phyloP scores from a whole-genome alignment of 2,113 vertebrate species.

The Tylochromis polylepis region DNA sequence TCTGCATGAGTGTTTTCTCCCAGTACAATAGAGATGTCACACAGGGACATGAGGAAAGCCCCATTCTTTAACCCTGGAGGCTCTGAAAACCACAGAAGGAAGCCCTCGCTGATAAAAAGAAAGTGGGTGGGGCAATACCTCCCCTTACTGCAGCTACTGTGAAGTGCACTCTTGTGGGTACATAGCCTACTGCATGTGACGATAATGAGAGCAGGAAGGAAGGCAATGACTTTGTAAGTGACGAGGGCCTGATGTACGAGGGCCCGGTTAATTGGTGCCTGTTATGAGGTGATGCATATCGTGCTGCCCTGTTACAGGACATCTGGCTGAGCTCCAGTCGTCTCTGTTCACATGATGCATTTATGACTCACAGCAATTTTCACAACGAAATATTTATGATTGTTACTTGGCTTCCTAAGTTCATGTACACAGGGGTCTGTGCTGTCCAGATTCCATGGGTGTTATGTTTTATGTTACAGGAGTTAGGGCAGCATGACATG shows the following conservation, averaged over 20 bases:
- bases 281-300: conserved; percentile 54
- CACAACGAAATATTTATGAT: conserved; percentile 63
- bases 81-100: conserved; percentile 48
- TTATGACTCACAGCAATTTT: conserved; percentile 64
- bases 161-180: conserved; percentile 27
- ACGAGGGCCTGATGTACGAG: conserved; percentile 57
- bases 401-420: conserved; percentile 38
- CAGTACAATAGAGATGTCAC: conserved; percentile 60
- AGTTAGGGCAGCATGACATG: neutral
- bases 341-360: conserved; percentile 40
- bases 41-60: conserved; percentile 36
- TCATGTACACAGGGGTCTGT: neutral
- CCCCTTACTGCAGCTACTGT: conserved; percentile 22
- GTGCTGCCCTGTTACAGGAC: conserved; percentile 20
- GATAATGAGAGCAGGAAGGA: conserved; percentile 56
- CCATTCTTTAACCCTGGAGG: conserved; percentile 26
- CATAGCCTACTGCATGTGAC: conserved; percentile 12
- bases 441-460: neutral
- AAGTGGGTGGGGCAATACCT: conserved; percentile 28
- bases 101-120: conserved; percentile 43
- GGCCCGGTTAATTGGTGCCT: conserved; percentile 53
- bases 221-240: conserved; percentile 60
- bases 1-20: conserved; percentile 44
- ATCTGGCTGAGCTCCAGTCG: conserved; percentile 25
- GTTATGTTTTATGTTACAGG: neutral